Evolutionary conservation across 1,140 invertebrate species (phyloP), one percentile per base, ranked within the genome.

Genomic region (Epicauta chinensis): DNA sequence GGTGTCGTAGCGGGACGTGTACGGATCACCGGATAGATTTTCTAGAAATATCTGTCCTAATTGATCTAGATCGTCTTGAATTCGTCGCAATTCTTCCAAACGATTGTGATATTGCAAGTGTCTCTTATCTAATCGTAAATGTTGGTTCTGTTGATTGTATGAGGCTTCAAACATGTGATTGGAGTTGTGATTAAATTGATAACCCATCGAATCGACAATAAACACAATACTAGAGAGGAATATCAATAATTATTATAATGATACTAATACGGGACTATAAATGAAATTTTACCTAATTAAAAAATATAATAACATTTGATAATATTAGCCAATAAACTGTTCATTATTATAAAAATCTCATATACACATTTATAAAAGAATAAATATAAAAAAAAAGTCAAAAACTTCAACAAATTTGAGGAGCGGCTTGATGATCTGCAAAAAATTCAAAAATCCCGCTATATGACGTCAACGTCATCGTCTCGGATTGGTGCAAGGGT

Each of bases 301-400:
- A n/a, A 37, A 34, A 47, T 47, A 37, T 16, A 34, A 16, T 12
- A 38, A 34, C 45, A 47, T 47, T 47, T 47, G 45, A 47, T 37
- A 29, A 47, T 37, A 23, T 47, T 16, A 47, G 45, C 11, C 45
- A 47, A 36, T 12, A 35, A 47, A 47, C 23, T 23, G 38, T 37
- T 29, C 45, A 47, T 47, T 37, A 47, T 23, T 29, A 47, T 14
- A 36, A 38, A 47, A 47, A 38, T 34, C 13, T 13, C 32, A 46
- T 35, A 16, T 47, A 47, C 7, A n/a, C n/a, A n/a, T n/a, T n/a
- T n/a, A n/a, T n/a, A 46, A 46, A 46, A n/a, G 35, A 14, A 23
- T 16, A 11, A 36, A 16, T 36, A 34, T n/a, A 36, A n/a, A 47
- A 13, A 1, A 32, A 7, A 23, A 23, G 32, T 32, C 38, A 47